These are phyloP conservation scores for Coelopa pilipes DNA, from an alignment of 2,888 invertebrate species.

Conservation along the genomic window DNA sequence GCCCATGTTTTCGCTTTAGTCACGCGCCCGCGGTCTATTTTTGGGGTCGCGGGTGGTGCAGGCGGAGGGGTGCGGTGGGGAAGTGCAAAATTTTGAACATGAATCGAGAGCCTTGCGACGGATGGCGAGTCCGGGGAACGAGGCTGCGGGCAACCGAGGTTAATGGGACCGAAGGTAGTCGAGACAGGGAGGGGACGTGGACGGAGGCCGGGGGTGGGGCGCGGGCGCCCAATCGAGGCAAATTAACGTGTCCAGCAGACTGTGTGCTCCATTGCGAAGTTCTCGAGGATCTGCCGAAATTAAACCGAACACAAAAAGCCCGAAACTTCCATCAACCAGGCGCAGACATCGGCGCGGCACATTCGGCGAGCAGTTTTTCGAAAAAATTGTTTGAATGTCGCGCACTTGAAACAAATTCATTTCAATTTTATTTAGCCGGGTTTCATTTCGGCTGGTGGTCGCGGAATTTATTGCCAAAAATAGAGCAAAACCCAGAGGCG, in stretches of 20 bases:
- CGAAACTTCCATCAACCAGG: no score
- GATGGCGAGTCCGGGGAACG: no score
- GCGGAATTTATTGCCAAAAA: slow-evolving; percentile 21
- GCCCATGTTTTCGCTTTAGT: slow-evolving; percentile 35
- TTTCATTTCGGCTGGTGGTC: not conserved
- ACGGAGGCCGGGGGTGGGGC: no score
- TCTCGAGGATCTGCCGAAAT: not conserved
- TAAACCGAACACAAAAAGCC: no score
- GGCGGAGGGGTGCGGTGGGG: no score
- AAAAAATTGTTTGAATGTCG: slow-evolving; percentile 48
- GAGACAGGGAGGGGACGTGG: no score
- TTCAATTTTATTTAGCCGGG: not conserved
- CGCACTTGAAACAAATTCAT: slow-evolving; percentile 47
- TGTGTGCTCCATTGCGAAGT: not conserved
- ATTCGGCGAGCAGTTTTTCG: not conserved
- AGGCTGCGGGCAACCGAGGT: not conserved
- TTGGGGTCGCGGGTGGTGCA: no score
- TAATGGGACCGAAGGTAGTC: no score
- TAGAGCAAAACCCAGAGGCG: not conserved
- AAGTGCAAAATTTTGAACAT: no score
- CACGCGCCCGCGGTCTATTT: slow-evolving; percentile 36
- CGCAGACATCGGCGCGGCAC: no score
- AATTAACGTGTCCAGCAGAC: not conserved
- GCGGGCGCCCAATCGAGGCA: not conserved
- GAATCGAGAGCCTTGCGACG: not conserved